phyloP scores from a whole-genome alignment of 1,140 invertebrate genomes.

The Solenopsis fugax region DNA sequence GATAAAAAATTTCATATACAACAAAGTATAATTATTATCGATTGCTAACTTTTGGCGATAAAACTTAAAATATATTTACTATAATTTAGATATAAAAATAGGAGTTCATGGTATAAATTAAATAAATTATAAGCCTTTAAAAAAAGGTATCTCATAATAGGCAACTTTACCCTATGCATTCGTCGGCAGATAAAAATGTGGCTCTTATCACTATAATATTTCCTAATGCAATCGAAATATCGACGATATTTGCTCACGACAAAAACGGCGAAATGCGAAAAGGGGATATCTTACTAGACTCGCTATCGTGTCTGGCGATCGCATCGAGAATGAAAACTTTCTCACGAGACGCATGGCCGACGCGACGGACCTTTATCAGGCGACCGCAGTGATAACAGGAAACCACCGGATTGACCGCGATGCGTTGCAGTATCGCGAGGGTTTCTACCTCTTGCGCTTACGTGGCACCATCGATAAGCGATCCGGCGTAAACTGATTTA shows the following conservation, averaged over 20 bases:
- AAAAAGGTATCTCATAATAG: too few species aligned
- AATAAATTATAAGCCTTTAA: too few species aligned
- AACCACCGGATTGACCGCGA: constrained; percentile 50
- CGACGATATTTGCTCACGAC: not conserved
- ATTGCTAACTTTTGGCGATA: too few species aligned
- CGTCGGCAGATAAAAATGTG: not conserved
- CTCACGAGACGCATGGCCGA: constrained; percentile 71
- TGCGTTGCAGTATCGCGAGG: constrained; percentile 28
- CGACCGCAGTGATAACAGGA: constrained; percentile 55
- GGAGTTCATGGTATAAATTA: too few species aligned
- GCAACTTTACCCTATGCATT: too few species aligned
- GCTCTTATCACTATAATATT: not conserved
- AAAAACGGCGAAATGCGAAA: constrained; percentile 18
- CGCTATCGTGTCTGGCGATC: constrained; percentile 26
- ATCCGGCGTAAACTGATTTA: constrained; percentile 76
- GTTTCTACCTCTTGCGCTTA: constrained; percentile 56
- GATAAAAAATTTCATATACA: too few species aligned
- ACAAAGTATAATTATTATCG: too few species aligned
- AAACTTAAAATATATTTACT: too few species aligned
- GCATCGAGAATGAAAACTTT: constrained; percentile 66
- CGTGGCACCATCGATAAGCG: constrained; percentile 74
- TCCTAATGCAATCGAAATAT: not conserved
- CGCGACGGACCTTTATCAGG: constrained; percentile 52
- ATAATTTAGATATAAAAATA: too few species aligned
- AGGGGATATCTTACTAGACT: not conserved